Evolutionary conservation across 2,888 invertebrate species (phyloP).

Genomic region (Cetonia aurata): DNA sequence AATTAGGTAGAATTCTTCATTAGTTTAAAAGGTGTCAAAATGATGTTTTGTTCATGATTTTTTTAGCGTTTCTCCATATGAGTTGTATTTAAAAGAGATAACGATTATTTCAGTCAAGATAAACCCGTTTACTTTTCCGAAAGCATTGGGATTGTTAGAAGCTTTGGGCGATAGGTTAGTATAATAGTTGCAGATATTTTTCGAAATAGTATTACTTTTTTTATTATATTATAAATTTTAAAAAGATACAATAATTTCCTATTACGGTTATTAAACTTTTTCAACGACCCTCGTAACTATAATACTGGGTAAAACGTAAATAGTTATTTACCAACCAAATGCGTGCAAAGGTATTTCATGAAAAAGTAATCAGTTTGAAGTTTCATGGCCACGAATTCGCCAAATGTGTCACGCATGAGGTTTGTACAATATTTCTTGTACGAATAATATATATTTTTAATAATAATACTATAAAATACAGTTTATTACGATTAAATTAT

Average conservation of each 20-base stretch:
- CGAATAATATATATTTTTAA: too few relatives aligned
- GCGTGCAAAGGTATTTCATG: too few relatives aligned
- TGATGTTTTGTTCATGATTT: not conserved
- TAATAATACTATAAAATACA: too few relatives aligned
- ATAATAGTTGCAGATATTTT: not conserved
- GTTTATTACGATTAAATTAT: too few relatives aligned
- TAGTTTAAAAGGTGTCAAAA: not conserved
- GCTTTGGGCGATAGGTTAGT: constrained; percentile 73
- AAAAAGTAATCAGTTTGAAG: too few relatives aligned
- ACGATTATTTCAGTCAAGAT: constrained; percentile 76
- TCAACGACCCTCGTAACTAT: not conserved
- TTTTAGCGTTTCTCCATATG: constrained; percentile 71
- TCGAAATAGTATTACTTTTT: not conserved
- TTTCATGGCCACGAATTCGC: too few relatives aligned
- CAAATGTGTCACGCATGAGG: too few relatives aligned
- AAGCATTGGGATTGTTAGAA: constrained; percentile 73
- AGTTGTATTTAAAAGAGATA: constrained; percentile 75
- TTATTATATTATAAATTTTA: constrained; percentile 29
- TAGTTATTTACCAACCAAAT: too few relatives aligned
- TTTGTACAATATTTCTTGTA: too few relatives aligned
- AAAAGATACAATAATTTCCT: too few relatives aligned
- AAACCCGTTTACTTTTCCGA: constrained; percentile 77
- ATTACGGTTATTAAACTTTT: too few relatives aligned
- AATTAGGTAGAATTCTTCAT: constrained; percentile 58
- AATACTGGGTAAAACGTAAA: too few relatives aligned